Evolutionary conservation across 2,888 invertebrate genomes (phyloP).

Genomic region (Trisateles emortualis): DNA sequence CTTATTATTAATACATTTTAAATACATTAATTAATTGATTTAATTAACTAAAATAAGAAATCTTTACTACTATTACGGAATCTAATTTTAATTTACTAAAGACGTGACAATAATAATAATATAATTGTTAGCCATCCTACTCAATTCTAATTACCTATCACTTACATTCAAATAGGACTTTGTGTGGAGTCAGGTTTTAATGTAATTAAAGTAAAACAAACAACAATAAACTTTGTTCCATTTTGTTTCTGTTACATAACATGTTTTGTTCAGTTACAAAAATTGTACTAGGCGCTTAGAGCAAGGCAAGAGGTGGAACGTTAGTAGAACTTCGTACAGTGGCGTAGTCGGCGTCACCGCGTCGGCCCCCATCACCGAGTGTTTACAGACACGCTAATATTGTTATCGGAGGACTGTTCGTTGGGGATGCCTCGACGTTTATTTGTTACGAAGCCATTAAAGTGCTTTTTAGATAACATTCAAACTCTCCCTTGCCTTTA

Average conservation of each 20-base stretch:
- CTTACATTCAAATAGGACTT: too few species aligned
- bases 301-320: constrained; percentile 12
- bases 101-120: too few species aligned
- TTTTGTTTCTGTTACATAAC: background rate
- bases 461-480: constrained; percentile 18
- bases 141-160: too few species aligned
- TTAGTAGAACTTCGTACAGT: background rate
- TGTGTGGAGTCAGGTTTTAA: too few species aligned
- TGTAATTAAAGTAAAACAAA: background rate
- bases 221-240: background rate
- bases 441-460: constrained; percentile 38
- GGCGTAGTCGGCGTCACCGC: constrained; percentile 28
- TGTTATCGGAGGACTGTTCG: constrained; percentile 28
- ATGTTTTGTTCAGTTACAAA: constrained; percentile 20
- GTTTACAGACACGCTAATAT: constrained; percentile 25
- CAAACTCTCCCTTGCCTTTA: constrained; percentile 3
- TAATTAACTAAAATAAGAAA: too few species aligned
- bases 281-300: constrained; percentile 39
- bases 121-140: too few species aligned
- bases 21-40: too few species aligned
- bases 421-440: constrained; percentile 48
- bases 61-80: too few species aligned
- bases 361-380: constrained; percentile 30
- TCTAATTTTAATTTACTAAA: too few species aligned
- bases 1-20: too few species aligned